Base-by-base conservation (phyloP, 2,888 invertebrate species). In the Agrochola circellaris region DNA sequence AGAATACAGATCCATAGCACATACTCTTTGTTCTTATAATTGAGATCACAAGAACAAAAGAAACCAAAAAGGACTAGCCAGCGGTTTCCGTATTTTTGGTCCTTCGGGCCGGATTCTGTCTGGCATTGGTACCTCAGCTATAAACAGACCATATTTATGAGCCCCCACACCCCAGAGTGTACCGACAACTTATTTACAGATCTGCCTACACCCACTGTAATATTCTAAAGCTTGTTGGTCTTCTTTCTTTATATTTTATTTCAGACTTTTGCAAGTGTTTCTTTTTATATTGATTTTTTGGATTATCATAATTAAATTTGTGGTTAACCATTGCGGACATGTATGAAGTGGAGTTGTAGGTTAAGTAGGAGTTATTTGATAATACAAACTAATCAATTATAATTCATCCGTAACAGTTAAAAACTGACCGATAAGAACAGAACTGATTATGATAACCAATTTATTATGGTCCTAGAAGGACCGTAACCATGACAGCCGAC, bases 131-230 rank as follows among this genome's bases (percentile, higher is more conserved):
- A 66, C 77, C 58, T 73, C 48, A 64, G 68, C 65, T 72, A 76
- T 89, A 84, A 87, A 90, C 67, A 60, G 38, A 64, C 51, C 11
- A 75, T 83, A 82, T 88, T 86, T 88, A 87, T 73, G 81, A 80
- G 30, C 67, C 26, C 69, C 62, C 54, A 61, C 66, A 68, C 78
- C 69, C 67, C 69, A 51, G 67, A 72, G 69, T 58, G 51, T 64
- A 56, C 64, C n/a, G 73, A 56, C 23, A 56, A 58, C 30, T 65
- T 78, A 75, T 80, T 66, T 79, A 84, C 74, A 61, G 65, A 26
- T 30, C 60, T 60, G 45, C 23, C n/a, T 67, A n/a, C 69, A 34
- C n/a, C 60, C 58, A 38, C 13, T 45, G 23, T 54, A 17, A 51
- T 60, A 56, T 54, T 60, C 15, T n/a, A 45, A 34, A 73, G 26